Base-by-base conservation (phyloP, 2,888 invertebrate species). In the Drosophila pegasa region DNA sequence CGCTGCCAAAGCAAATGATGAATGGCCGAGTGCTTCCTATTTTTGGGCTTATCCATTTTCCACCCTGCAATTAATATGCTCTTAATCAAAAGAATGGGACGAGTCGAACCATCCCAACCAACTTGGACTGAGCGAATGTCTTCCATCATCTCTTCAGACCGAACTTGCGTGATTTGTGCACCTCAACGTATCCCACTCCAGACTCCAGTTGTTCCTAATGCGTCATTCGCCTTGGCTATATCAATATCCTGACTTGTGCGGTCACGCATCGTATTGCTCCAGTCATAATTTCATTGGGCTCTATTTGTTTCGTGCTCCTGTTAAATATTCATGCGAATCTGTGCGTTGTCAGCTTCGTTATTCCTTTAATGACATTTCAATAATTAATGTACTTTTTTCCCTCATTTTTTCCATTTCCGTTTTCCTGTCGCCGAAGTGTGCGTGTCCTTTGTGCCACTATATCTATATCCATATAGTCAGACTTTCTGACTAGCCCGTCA, bases 61-160 rank as follows among this genome's bases (percentile, higher is more conserved):
- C 87, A 83, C 85, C 87, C 89, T 65, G 79, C 90, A 91, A 91
- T 91, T 90, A 91, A 91, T 91, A 89, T 86, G 85, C 86, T 76
- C 78, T 87, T 86, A 84, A 88, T 85, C 81, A 79, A 72, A 79
- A 72, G 74, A 71, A 63, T 57, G 72, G 78, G 80, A 61, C 52
- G 66, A 70, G 16, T 20, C 10, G 50, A n/a, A 54, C 50, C 50
- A 69, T 55, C 71, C 58, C 40, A 43, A 67, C 71, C 70, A 62
- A 37, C 10, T 25, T 27, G 37, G n/a, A 27, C 54, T 58, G 61
- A 68, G 1, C 55, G 12, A 25, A 45, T 50, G 69, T 57, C 47
- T 74, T 71, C 71, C 73, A 71, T 76, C 71, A 75, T 65, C 61
- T 71, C 54, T 57, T 45, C 31, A n/a, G 25, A 37, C 37, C 41